Evolutionary conservation across 1,140 invertebrate genomes (phyloP).

Genomic region (Drosophila albomicans): DNA sequence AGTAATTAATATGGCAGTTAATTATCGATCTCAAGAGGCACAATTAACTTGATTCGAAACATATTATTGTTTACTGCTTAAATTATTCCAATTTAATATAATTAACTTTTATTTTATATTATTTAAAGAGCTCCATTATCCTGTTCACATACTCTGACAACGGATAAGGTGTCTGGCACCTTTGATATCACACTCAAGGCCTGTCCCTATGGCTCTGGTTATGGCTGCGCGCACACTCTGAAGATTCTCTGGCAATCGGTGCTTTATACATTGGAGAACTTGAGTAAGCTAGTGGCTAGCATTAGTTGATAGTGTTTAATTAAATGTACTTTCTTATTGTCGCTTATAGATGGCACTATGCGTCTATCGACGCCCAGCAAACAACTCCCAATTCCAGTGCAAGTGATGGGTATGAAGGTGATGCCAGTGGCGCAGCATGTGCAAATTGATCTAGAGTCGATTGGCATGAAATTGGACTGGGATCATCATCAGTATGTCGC

Average conservation of each 20-base stretch:
- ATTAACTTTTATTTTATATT: too few relatives aligned
- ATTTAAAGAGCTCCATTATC: conserved; percentile 87
- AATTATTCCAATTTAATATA: too few relatives aligned
- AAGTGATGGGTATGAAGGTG: conserved; percentile 89
- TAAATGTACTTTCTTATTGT: background rate
- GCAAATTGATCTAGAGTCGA: conserved; percentile 88
- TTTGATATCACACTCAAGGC: conserved; percentile 89
- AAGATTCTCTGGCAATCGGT: conserved; percentile 90
- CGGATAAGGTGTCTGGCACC: conserved; percentile 88
- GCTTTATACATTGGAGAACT: conserved; percentile 87
- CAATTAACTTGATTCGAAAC: too few relatives aligned
- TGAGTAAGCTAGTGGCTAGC: conserved; percentile 77
- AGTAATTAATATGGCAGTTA: too few relatives aligned
- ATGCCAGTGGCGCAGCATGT: conserved; percentile 89
- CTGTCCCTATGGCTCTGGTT: conserved; percentile 84
- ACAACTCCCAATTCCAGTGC: conserved; percentile 88
- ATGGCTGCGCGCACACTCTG: conserved; percentile 87
- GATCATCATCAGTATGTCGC: conserved; percentile 87
- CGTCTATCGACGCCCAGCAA: conserved; percentile 86
- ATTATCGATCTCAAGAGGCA: too few relatives aligned
- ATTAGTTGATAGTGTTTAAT: background rate
- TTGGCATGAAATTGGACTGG: conserved; percentile 92
- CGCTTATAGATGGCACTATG: conserved; percentile 85
- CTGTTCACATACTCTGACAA: conserved; percentile 89
- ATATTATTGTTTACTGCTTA: too few relatives aligned